These are phyloP conservation scores for human (Homo sapiens) DNA, from an alignment of 2,113 vertebrate genomes.

Conservation along the genomic window GRCh38 chr3:143036001-143036500, in stretches of 20 bases:
- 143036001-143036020: conserved; percentile 99
- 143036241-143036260: neutral
- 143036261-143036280: neutral
- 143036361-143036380: neutral
- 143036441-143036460: neutral
- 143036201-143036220: neutral
- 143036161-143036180: neutral
- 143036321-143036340: neutral
- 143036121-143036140: conserved; percentile 10
- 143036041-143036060: conserved; percentile 99
- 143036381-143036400: neutral
- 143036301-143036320: neutral
- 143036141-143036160: neutral
- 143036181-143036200: neutral
- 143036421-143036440: neutral
- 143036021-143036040: conserved; percentile 98
- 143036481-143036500: neutral
- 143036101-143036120: conserved; percentile 79
- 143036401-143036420: conserved; percentile 7
- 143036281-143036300: neutral
- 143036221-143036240: neutral
- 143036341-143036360: neutral
- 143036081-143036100: conserved; percentile 93
- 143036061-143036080: conserved; percentile 98
- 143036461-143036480: neutral